These are phyloP conservation scores for Bombyx mandarina DNA, from an alignment of 1,140 invertebrate genomes.

Conservation along the genomic window DNA sequence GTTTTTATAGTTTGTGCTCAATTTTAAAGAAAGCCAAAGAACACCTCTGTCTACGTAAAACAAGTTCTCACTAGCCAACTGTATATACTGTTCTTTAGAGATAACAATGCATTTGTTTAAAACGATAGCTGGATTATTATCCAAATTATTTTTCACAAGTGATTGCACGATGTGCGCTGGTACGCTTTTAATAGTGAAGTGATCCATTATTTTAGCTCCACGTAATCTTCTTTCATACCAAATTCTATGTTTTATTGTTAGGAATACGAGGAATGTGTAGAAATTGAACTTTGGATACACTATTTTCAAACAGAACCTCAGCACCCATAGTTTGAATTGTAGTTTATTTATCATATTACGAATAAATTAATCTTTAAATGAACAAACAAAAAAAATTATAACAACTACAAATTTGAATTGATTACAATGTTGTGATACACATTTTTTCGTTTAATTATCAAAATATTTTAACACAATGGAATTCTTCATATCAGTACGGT, in stretches of 20 bases:
- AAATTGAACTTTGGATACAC: constrained; percentile 60
- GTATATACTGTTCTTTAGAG: constrained; percentile 43
- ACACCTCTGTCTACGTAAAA: constrained; percentile 56
- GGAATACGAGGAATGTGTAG: constrained; percentile 46
- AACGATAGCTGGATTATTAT: constrained; percentile 33
- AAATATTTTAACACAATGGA: too few species aligned
- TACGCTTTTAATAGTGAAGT: constrained; percentile 32
- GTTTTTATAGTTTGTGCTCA: constrained; percentile 33
- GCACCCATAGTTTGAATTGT: constrained; percentile 42
- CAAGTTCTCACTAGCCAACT: constrained; percentile 50
- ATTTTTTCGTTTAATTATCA: background rate
- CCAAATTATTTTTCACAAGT: constrained; percentile 29
- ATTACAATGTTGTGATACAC: background rate
- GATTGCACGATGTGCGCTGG: constrained; percentile 26
- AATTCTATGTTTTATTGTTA: constrained; percentile 56
- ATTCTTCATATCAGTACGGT: too few species aligned
- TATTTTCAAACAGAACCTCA: constrained; percentile 56
- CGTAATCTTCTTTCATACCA: constrained; percentile 24
- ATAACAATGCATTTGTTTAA: constrained; percentile 52
- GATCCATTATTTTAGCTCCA: constrained; percentile 25
- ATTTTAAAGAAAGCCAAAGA: constrained; percentile 48
- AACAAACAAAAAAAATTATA: background rate
- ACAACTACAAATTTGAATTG: background rate
- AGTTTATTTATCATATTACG: constrained; percentile 44
- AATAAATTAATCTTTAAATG: background rate